Evolutionary conservation across 2,888 invertebrate genomes (phyloP).

Genomic region (Aspidiotus rigidus): DNA sequence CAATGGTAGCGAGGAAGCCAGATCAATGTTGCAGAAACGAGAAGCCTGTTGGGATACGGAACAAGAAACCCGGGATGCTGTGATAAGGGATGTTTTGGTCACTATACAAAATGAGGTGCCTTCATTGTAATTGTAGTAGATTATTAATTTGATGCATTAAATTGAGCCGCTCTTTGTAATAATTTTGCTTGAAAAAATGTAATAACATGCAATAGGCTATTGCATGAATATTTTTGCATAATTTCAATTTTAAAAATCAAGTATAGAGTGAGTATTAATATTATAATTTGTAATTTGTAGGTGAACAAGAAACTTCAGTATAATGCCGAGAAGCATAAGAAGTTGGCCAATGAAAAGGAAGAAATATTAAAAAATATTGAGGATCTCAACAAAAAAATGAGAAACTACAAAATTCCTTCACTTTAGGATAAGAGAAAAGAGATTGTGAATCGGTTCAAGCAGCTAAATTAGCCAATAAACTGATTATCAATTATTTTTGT

Average conservation of each 20-base stretch:
- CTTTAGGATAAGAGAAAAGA: too few relatives aligned
- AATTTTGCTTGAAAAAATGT: neutral
- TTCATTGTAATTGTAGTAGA: too few relatives aligned
- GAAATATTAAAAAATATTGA: conserved; percentile 19
- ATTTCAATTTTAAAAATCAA: too few relatives aligned
- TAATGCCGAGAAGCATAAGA: conserved; percentile 18
- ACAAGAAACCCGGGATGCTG: conserved; percentile 30
- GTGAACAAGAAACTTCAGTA: conserved; percentile 23
- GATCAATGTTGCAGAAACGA: conserved; percentile 31
- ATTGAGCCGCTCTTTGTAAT: neutral
- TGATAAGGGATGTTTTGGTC: conserved; percentile 28
- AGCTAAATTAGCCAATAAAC: too few relatives aligned
- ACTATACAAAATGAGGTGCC: conserved; percentile 29
- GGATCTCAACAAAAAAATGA: conserved; percentile 6
- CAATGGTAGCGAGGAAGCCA: conserved; percentile 31
- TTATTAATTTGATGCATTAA: neutral
- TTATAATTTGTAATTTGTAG: neutral
- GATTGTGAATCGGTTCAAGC: too few relatives aligned
- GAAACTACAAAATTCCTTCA: neutral
- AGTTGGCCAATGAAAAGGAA: conserved; percentile 23
- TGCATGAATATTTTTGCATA: neutral
- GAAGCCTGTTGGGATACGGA: conserved; percentile 29
- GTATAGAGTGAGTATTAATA: too few relatives aligned
- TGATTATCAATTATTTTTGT: too few relatives aligned
- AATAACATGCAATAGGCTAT: neutral